Base-by-base conservation (phyloP, 92 coral and sea anemone genomes). In the Palythoa heliodiscus region DNA sequence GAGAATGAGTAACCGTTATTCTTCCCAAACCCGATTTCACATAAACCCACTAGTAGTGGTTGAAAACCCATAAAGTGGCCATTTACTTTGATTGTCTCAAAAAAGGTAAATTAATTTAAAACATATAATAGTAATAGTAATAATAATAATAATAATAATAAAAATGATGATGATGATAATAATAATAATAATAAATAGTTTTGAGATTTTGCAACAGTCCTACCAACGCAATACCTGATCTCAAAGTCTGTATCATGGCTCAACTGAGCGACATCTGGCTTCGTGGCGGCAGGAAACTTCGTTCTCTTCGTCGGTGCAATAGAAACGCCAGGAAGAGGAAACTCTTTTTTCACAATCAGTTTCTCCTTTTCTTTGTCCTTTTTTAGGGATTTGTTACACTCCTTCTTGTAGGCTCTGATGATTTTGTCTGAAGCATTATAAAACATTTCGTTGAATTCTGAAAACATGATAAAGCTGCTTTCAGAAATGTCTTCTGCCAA, bases 351-450 rank as follows among this genome's bases (percentile, higher is more conserved):
- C 7, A 13, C 40, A 47, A 76, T 58, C 79, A 85, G 23, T 35
- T 80, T 22, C 23, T 25, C 11, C 52, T 53, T 50, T 3, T 54
- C 53, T 9, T 71, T 83, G 69, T 85, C 86, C 14, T 71, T 23
- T 38, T 73, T 70, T 24, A 29, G 20, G 16, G 89, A 73, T 76
- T 82, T 86, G 60, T 84, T 78, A 87, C 88, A 92, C 37, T 87
- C 86, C 47, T 25, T 68, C 54, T 87, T 85, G 38, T 92, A 86
- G 16, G 92, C 97, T 52, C 79, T 63, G 71, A 93, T 78, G 48
- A 93, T 93, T 79, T 85, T 89, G 71, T 93, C 97, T 67, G 92
- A 72, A 52, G 83, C 92, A 77, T 91, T 90, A 20, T 89, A 90
- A 67, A 86, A 71, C 48, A 73, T 79, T 69, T 86, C 84, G 11